Conservation (phyloP, 2,113 vertebrate species). For the Corydoras maculifer region DNA sequence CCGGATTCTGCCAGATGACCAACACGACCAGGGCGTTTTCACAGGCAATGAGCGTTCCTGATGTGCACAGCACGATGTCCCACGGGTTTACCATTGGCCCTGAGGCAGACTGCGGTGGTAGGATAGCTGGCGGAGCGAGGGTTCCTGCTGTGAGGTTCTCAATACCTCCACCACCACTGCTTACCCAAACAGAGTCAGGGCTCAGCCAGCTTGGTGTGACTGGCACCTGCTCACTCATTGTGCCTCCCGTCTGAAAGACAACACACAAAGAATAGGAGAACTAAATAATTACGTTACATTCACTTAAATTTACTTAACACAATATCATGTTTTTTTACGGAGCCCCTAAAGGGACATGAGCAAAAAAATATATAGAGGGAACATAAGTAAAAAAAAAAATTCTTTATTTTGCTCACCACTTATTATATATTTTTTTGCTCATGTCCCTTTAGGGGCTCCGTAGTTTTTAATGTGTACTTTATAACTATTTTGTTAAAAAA, state of each 20-base stretch:
- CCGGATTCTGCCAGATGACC: constrained; percentile 95
- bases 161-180: constrained; percentile 57
- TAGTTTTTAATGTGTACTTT: no score
- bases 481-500: no score
- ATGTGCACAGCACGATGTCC: constrained; percentile 95
- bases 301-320: no score
- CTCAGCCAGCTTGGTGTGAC: constrained; percentile 82
- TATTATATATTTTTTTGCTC: no score
- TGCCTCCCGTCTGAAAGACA: constrained; percentile 70
- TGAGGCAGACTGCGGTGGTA: constrained; percentile 61
- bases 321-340: no score
- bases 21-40: constrained; percentile 96
- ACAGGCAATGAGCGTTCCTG: constrained; percentile 93
- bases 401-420: no score
- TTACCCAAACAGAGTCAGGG: constrained; percentile 75
- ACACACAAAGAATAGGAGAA: constrained; percentile 5
- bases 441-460: no score
- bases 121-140: constrained; percentile 65
- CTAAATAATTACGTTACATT: no score
- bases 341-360: no score
- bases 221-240: constrained; percentile 88
- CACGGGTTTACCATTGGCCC: constrained; percentile 88
- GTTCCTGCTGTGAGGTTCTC: constrained; percentile 75
- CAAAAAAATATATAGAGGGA: no score
- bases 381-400: no score